These are phyloP conservation scores for Strigamia maritima DNA, from an alignment of 2,888 invertebrate genomes.

Conservation along the genomic window DNA sequence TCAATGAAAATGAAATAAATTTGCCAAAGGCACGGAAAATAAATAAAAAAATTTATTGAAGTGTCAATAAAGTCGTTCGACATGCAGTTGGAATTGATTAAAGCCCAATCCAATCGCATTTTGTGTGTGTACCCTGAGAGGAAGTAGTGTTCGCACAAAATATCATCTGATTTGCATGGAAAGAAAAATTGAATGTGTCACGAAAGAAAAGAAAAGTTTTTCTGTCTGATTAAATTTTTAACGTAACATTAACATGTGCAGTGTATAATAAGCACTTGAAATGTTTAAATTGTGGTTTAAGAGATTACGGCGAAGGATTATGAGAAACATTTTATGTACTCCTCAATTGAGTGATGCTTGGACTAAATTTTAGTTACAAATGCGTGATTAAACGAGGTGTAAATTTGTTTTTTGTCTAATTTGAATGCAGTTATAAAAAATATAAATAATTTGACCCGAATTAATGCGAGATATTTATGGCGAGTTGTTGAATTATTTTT, in stretches of 20 bases:
- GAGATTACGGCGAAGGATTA: background rate
- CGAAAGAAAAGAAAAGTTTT: background rate
- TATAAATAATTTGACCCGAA: no score
- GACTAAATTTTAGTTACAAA: background rate
- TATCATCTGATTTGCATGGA: constrained; percentile 16
- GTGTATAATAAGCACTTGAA: background rate
- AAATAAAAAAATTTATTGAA: background rate
- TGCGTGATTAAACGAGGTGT: background rate
- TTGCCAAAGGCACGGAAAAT: background rate
- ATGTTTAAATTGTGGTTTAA: background rate
- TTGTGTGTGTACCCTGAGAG: constrained; percentile 4
- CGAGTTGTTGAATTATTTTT: no score
- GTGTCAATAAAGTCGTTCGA: constrained; percentile 24
- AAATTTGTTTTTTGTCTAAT: background rate
- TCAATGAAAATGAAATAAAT: constrained; percentile 6
- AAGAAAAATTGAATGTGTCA: constrained; percentile 18
- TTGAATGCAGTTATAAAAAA: no score
- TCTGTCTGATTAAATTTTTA: background rate
- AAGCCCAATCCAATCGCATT: constrained; percentile 32
- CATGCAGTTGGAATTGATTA: constrained; percentile 32
- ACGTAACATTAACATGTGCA: background rate
- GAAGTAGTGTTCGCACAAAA: constrained; percentile 12
- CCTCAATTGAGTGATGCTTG: background rate
- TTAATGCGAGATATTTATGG: no score
- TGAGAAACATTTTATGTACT: background rate